These are phyloP conservation scores for Malurus melanocephalus DNA, from an alignment of 2,113 vertebrate species.

Conservation along the genomic window DNA sequence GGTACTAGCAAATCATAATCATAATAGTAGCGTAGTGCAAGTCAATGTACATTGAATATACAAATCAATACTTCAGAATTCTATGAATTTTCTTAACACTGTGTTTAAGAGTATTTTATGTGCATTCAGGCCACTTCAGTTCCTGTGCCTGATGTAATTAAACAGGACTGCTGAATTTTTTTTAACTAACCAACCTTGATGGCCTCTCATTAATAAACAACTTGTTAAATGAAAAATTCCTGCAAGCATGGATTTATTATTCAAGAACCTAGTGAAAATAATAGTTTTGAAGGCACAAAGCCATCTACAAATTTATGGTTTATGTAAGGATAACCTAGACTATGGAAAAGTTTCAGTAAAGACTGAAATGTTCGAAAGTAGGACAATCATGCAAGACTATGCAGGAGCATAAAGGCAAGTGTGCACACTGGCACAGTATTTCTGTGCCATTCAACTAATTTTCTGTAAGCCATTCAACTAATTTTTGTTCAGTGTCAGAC, in stretches of 20 bases:
- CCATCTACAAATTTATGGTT: neutral
- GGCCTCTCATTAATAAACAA: constrained; percentile 24
- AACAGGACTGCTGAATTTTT: neutral
- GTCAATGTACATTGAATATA: neutral
- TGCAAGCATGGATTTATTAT: neutral
- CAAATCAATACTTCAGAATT: neutral
- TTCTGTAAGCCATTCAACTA: neutral
- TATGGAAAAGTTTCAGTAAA: neutral
- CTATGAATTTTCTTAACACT: neutral
- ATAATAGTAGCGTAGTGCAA: neutral
- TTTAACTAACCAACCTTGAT: neutral
- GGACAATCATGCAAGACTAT: neutral
- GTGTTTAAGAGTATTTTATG: neutral
- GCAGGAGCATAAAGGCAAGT: neutral
- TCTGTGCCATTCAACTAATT: neutral
- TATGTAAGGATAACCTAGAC: neutral
- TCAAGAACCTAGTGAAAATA: neutral
- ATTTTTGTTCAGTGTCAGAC: neutral
- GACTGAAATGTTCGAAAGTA: neutral
- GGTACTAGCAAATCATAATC: neutral
- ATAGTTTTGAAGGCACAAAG: neutral
- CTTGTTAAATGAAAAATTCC: constrained; percentile 8
- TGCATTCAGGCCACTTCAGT: neutral
- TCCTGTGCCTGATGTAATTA: constrained; percentile 17
- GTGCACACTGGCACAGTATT: neutral